A percentile compares a stretch with the other conserved stretches of the same genome.
phyloP scores from a whole-genome alignment of 1,140 invertebrate genomes.

The Aphelinus atriplicis region DNA sequence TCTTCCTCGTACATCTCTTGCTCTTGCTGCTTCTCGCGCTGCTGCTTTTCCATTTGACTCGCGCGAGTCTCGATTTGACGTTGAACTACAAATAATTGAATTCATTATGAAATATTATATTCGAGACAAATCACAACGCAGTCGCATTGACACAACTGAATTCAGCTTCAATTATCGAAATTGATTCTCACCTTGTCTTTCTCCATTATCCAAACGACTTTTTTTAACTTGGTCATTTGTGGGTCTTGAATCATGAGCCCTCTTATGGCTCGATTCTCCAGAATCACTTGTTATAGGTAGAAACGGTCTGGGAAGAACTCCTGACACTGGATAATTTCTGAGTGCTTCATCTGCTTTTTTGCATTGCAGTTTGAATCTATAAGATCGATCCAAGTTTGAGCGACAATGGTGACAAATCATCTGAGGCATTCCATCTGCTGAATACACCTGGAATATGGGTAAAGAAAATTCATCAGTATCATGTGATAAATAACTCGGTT shows the following conservation, averaged over 20 bases:
- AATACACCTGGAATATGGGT: constrained; percentile 70
- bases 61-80: constrained; percentile 44
- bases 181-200: constrained; percentile 57
- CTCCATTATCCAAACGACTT: constrained; percentile 57
- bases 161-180: too few species aligned
- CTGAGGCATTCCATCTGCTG: constrained; percentile 77
- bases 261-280: constrained; percentile 48
- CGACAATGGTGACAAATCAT: constrained; percentile 76
- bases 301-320: constrained; percentile 69
- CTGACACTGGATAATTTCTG: constrained; percentile 73
- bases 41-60: constrained; percentile 44
- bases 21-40: constrained; percentile 47
- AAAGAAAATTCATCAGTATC: constrained; percentile 38
- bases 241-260: constrained; percentile 49
- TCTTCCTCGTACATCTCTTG: constrained; percentile 63
- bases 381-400: constrained; percentile 73
- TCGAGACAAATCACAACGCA: too few species aligned
- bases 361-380: constrained; percentile 79
- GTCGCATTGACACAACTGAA: background rate
- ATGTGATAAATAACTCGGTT: too few species aligned
- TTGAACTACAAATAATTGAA: constrained; percentile 11
- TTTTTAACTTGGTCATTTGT: constrained; percentile 54
- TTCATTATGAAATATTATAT: too few species aligned
- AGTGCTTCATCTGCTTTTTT: constrained; percentile 77
- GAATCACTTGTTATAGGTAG: constrained; percentile 56